Conservation (phyloP, 2,888 invertebrate genomes). For the Erynnis tages region DNA sequence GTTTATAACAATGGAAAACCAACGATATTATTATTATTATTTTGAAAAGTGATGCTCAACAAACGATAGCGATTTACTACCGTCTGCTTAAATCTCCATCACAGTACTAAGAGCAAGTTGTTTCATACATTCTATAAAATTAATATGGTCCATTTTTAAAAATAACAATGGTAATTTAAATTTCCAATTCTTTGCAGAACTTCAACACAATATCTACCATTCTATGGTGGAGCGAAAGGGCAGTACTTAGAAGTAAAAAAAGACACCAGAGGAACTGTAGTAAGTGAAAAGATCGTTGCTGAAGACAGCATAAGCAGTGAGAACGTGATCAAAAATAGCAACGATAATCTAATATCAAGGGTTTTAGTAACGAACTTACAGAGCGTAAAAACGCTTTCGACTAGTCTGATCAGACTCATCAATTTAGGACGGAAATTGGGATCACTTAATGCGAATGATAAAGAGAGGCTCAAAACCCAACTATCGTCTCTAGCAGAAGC, state of each 20-base stretch:
- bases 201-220: constrained; percentile 78
- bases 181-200: constrained; percentile 44
- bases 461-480: constrained; percentile 79
- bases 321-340: constrained; percentile 59
- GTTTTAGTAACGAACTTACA: constrained; percentile 79
- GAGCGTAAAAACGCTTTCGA: constrained; percentile 80
- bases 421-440: constrained; percentile 83
- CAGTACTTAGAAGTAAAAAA: constrained; percentile 84
- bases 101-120: too few species aligned
- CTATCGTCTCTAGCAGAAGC: constrained; percentile 79
- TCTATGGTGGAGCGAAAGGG: constrained; percentile 88
- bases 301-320: constrained; percentile 69
- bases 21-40: too few species aligned
- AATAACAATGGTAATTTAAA: too few species aligned
- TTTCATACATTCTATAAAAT: too few species aligned
- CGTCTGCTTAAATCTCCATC: too few species aligned
- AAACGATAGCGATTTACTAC: too few species aligned
- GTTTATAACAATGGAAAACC: too few species aligned
- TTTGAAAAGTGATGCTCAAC: too few species aligned
- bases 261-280: constrained; percentile 72
- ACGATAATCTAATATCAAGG: constrained; percentile 65
- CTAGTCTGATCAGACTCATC: constrained; percentile 82
- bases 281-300: constrained; percentile 73
- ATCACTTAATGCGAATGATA: constrained; percentile 75
- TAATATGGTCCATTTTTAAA: too few species aligned